A percentile compares a stretch with the other conserved stretches of the same genome.
Conservation (phyloP, 2,113 vertebrate species). For the Pangasianodon gigas region DNA sequence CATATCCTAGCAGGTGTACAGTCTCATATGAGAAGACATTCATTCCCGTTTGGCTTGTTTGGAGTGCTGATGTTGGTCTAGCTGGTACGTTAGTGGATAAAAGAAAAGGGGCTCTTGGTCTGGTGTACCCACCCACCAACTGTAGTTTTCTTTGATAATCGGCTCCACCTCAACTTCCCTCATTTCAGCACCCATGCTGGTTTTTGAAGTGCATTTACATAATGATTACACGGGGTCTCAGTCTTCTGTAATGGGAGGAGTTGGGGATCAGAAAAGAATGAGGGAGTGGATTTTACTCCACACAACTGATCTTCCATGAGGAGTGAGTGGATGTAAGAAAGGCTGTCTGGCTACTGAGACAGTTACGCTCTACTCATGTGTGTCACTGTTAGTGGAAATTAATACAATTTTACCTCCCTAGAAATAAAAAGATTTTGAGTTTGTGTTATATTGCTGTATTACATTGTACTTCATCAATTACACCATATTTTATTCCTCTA, state of each 20-base stretch:
- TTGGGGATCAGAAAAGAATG: slow-evolving; percentile 17
- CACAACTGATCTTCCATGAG: slow-evolving; percentile 25
- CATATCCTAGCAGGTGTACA: slow-evolving; percentile 46
- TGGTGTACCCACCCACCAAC: background rate
- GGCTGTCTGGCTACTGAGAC: background rate
- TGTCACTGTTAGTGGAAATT: slow-evolving; percentile 6
- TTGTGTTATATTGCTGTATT: background rate
- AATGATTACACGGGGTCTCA: slow-evolving; percentile 45
- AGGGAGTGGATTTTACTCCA: slow-evolving; percentile 18
- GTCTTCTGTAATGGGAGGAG: slow-evolving; percentile 50
- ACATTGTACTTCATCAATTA: background rate
- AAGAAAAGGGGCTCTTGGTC: background rate
- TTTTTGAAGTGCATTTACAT: slow-evolving; percentile 59
- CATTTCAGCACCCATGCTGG: slow-evolving; percentile 25
- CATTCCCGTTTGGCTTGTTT: slow-evolving; percentile 41
- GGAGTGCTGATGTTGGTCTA: slow-evolving; percentile 27
- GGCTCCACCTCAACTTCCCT: slow-evolving; percentile 12
- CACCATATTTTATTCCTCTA: background rate
- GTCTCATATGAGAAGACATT: background rate
- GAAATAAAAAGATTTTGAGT: background rate
- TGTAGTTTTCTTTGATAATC: slow-evolving; percentile 19
- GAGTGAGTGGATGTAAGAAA: slow-evolving; percentile 9
- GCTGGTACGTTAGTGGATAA: slow-evolving; percentile 23
- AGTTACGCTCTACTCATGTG: slow-evolving; percentile 5
- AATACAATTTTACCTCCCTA: background rate